Base-by-base conservation (phyloP, 2,888 invertebrate species). In the Branchipolynoe longqiensis region DNA sequence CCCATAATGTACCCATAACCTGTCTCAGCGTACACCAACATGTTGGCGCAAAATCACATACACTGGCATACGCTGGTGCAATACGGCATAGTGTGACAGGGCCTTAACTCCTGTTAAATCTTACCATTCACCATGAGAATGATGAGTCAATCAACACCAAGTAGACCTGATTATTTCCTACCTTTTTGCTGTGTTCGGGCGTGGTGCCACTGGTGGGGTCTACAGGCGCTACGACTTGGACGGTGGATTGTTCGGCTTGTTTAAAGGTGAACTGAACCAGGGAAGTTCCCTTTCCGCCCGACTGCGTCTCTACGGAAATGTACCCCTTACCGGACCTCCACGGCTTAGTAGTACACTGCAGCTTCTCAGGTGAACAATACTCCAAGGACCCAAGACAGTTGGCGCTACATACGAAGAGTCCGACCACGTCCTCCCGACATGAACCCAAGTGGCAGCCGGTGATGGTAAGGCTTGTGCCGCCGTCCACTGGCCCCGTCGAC, bases 401-500 rank as follows among this genome's bases (percentile, higher is more conserved):
- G 84, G 90, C 90, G n/a, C 92, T 92, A 86, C 92, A 92, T 22
- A 93, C 87, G 84, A 89, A 89, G 59, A 93, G 86, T 41, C 91
- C 91, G 48, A 92, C 85, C 56, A 93, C 90, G 85, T 93, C 93
- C 14, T 91, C 91, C 86, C 90, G 90, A 73, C 90, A 90, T 0
- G 90, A 85, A 8, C 93, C 93, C 56, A 93, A 88, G 88, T 92
- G 90, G n/a, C 87, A 86, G 0, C 93, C 93, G 59, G 91, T 90
- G 38, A 93, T 90, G 22, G 89, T 90, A 8, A 93, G 85, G 83
- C 89, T 88, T 0, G 92, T 92, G 1, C 92, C 92, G 1, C 92
- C 92, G n/a, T 90, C 89, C 0, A 90, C 88, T 0, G 91, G 88
- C 0, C 91, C 92, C 48, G 90, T 89, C 73, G 89, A 90, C 18